Evolutionary conservation across 2,113 vertebrate species (phyloP).

Genomic region (Pimephales promelas): DNA sequence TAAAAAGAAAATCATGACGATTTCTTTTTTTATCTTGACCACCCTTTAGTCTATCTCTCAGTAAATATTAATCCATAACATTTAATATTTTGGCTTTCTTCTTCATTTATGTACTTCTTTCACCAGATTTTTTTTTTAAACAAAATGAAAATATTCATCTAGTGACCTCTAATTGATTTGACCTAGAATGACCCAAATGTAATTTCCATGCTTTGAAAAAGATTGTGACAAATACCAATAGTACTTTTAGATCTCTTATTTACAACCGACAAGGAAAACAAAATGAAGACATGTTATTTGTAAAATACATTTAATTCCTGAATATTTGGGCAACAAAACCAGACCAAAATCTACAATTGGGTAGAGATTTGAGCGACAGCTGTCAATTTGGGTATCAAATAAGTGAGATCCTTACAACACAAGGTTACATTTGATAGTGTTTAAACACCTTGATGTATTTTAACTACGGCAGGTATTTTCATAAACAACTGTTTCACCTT

Average conservation of each 20-base stretch:
- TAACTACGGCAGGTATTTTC: background rate
- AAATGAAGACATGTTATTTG: constrained; percentile 64
- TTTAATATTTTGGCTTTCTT: no score
- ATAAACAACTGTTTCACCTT: constrained; percentile 22
- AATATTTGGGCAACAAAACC: constrained; percentile 75
- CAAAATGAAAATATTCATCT: no score
- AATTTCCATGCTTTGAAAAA: background rate
- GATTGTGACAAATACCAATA: background rate
- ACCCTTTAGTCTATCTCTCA: no score
- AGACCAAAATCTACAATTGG: constrained; percentile 65
- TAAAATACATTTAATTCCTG: constrained; percentile 84
- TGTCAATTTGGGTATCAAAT: constrained; percentile 25
- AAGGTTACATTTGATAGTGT: background rate
- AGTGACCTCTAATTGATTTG: no score
- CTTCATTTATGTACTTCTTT: no score
- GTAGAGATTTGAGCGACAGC: constrained; percentile 58
- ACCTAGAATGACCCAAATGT: background rate
- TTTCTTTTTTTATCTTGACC: no score
- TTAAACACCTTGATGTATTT: background rate
- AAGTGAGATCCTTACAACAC: background rate
- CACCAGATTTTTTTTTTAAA: no score
- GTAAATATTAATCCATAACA: no score
- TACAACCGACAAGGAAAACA: background rate
- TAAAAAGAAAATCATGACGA: no score
- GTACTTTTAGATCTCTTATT: background rate